These are phyloP conservation scores for Lichenostomus cassidix DNA, from an alignment of 2,113 vertebrate genomes.

Conservation along the genomic window DNA sequence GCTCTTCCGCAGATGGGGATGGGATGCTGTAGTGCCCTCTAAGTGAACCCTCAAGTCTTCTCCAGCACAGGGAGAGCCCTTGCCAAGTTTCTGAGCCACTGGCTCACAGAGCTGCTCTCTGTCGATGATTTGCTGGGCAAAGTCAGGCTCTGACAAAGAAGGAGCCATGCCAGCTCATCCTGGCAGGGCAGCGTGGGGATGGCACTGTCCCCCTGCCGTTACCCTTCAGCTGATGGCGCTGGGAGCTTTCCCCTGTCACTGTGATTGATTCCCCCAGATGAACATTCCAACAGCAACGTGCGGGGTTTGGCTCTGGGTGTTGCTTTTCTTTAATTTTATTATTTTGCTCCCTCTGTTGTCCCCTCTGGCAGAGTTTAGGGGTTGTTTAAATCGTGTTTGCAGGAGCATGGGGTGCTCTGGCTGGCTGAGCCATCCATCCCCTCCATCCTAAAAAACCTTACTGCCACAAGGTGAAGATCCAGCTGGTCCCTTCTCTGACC, in stretches of 20 bases:
- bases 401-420: background rate
- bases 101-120: background rate
- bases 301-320: background rate
- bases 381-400: background rate
- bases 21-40: constrained; percentile 26
- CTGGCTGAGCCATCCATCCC: background rate
- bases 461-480: background rate
- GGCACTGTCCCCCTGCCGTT: background rate
- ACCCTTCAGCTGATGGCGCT: background rate
- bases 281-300: background rate
- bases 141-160: constrained; percentile 25
- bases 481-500: background rate
- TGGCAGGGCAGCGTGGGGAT: background rate
- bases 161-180: background rate
- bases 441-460: background rate
- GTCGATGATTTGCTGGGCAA: constrained; percentile 9
- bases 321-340: background rate
- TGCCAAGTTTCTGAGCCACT: constrained; percentile 32
- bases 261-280: constrained; percentile 21
- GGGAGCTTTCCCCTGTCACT: background rate
- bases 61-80: background rate
- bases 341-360: background rate
- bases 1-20: background rate
- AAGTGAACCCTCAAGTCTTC: constrained; percentile 44
- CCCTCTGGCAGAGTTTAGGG: background rate